Base-by-base conservation (phyloP, 2,113 vertebrate species). In the Eublepharis macularius region DNA sequence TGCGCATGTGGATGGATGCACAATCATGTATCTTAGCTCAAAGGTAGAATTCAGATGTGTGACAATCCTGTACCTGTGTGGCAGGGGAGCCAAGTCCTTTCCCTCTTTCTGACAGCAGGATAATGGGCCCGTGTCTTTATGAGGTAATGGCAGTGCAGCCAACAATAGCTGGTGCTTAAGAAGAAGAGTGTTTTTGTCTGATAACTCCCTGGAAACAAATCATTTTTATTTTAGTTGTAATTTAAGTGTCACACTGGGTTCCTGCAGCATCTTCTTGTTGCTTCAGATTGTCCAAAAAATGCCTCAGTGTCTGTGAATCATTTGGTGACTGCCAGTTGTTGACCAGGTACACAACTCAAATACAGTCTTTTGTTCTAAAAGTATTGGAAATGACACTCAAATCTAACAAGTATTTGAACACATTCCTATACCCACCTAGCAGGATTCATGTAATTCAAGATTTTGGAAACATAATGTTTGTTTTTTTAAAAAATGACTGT, bases 201-300 rank as follows among this genome's bases (percentile, higher is more conserved):
- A 85, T 36, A 78, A 4, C 4, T 13, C 36, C 79, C 43, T 81
- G 21, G 81, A 65, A 88, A 1, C 75, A 16, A 54, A 82, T 6
- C 14, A 13, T 77, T 54, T 29, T 87, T 80, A 78, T 63, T 54
- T 68, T 34, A 32, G 65, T 72, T 86, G 80, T 81, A 45, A 84
- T 86, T 89, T 73, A 68, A 89, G 13, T 51, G 63, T 78, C 12
- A 66, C 45, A 74, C 87, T 89, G n/a, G 73, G 9, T 12, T 80
- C 4, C 4, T 7, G 9, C 49, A 73, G 6, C 82, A 84, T 85
- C 86, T 80, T 83, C 85, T 2, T 76, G 86, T 11, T 80, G 7
- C 54, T 72, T 36, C 49, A 47, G 17, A 32, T 34, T 36, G 32
- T 60, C 69, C 81, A 41, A 10, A 74, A 43, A 81, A 75, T 1